A percentile compares a stretch with the other conserved stretches of the same genome.
Conservation (phyloP, 2,888 invertebrate species). For the Pristionchus maxplancki region DNA sequence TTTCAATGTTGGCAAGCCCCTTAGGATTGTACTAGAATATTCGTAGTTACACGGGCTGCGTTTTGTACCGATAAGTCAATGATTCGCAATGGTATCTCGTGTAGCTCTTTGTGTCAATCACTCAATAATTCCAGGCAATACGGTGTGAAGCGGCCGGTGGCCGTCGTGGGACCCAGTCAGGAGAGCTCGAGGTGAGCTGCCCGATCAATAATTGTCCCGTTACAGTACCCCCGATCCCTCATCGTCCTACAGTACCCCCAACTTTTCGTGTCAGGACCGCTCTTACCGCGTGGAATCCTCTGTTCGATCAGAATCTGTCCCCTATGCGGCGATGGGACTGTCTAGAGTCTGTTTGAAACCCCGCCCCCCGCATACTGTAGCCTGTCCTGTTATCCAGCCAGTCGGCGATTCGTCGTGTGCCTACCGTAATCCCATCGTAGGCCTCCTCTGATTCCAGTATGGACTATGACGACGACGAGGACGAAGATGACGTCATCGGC, state of each 20-base stretch:
- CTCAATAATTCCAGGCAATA: conserved; percentile 40
- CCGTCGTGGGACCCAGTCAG: conserved; percentile 48
- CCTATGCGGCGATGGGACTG: neutral
- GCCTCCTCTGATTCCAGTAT: neutral
- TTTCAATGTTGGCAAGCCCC: too few species aligned
- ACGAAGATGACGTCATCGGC: neutral
- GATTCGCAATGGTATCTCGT: too few species aligned
- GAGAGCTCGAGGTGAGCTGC: conserved; percentile 45
- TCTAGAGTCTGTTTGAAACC: conserved; percentile 17
- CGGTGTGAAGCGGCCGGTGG: conserved; percentile 46
- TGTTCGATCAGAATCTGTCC: neutral
- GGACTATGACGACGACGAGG: neutral
- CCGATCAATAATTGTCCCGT: neutral
- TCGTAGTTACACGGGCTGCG: too few species aligned
- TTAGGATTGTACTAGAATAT: too few species aligned
- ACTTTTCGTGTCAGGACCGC: conserved; percentile 34
- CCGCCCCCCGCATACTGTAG: neutral
- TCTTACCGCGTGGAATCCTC: conserved; percentile 31
- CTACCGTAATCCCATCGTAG: conserved; percentile 32
- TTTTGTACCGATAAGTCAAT: too few species aligned
- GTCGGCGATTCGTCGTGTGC: conserved; percentile 8
- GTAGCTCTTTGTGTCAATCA: neutral
- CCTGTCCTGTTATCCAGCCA: neutral
- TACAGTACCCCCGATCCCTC: neutral
- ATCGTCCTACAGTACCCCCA: neutral